These are phyloP conservation scores for Alectura lathami DNA, from an alignment of 2,113 vertebrate genomes.

Conservation along the genomic window DNA sequence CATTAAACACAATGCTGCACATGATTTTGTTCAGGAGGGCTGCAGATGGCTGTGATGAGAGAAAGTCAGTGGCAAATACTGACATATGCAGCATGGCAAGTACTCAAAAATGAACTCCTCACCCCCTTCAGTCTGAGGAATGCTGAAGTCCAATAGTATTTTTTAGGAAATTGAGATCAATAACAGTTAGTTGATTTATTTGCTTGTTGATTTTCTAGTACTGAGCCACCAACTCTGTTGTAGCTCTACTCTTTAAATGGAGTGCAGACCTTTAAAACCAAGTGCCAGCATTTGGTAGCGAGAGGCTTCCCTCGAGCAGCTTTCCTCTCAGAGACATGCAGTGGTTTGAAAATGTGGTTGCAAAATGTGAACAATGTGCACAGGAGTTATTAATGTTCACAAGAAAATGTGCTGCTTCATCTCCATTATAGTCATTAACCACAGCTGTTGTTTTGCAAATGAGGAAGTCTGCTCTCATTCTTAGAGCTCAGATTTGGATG, in stretches of 20 bases:
- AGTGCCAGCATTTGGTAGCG: constrained; percentile 57
- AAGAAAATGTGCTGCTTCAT: constrained; percentile 51
- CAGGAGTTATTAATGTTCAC: constrained; percentile 42
- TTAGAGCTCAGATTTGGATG: neutral
- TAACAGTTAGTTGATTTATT: constrained; percentile 53
- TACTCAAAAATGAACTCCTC: constrained; percentile 30
- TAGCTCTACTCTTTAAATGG: constrained; percentile 32
- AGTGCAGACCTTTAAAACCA: constrained; percentile 16
- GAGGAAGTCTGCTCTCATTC: neutral
- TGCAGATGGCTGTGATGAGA: constrained; percentile 31
- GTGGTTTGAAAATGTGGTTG: constrained; percentile 58
- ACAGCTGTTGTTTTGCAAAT: constrained; percentile 41
- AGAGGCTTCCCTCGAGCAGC: constrained; percentile 36
- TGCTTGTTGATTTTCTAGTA: constrained; percentile 27
- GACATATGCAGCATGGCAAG: constrained; percentile 39
- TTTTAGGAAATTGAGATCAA: neutral
- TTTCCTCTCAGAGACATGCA: constrained; percentile 30
- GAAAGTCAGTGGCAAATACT: constrained; percentile 54
- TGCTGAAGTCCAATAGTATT: neutral
- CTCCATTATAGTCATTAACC: constrained; percentile 33
- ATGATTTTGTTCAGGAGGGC: constrained; percentile 63
- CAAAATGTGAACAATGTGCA: constrained; percentile 49
- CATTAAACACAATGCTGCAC: constrained; percentile 75
- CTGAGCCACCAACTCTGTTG: constrained; percentile 10
- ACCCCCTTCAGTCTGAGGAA: constrained; percentile 23